These are phyloP conservation scores for Xyliphius kryptos DNA, from an alignment of 2,113 vertebrate genomes.

Conservation along the genomic window DNA sequence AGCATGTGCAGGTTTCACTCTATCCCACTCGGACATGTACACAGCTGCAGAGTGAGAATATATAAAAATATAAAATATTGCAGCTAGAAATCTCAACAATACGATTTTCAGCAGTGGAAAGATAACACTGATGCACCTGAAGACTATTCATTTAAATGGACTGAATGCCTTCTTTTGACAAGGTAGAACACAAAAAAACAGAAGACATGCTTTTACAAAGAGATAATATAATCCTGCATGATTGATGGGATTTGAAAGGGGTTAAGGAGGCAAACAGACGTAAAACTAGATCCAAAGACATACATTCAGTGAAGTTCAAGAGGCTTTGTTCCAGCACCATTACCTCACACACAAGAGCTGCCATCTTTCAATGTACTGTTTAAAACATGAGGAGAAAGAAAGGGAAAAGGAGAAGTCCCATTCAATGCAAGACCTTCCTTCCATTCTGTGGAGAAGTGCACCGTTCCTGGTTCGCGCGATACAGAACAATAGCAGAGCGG, in stretches of 20 bases:
- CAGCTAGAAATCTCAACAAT: no score
- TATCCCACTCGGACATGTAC: conserved; percentile 79
- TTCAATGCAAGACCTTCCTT: conserved; percentile 62
- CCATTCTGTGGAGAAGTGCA: conserved; percentile 52
- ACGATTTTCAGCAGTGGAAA: no score
- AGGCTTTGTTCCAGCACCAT: conserved; percentile 28
- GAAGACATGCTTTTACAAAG: no score
- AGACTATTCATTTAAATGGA: no score
- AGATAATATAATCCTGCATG: no score
- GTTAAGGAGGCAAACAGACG: no score
- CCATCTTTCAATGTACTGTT: conserved; percentile 39
- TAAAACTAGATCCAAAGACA: no score
- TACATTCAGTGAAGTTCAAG: conserved; percentile 11
- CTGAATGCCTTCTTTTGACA: no score
- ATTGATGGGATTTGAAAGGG: no score
- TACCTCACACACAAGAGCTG: conserved; percentile 38
- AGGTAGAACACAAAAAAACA: no score
- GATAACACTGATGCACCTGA: no score
- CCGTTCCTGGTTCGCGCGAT: conserved; percentile 46
- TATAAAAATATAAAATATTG: no score
- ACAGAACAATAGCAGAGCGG: conserved; percentile 38
- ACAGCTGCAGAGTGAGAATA: conserved; percentile 69
- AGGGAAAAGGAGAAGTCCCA: conserved; percentile 45
- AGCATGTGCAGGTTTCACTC: conserved; percentile 57
- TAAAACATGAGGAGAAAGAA: conserved; percentile 26